Base-by-base conservation (phyloP, 2,888 invertebrate genomes). In the Panopea generosa region DNA sequence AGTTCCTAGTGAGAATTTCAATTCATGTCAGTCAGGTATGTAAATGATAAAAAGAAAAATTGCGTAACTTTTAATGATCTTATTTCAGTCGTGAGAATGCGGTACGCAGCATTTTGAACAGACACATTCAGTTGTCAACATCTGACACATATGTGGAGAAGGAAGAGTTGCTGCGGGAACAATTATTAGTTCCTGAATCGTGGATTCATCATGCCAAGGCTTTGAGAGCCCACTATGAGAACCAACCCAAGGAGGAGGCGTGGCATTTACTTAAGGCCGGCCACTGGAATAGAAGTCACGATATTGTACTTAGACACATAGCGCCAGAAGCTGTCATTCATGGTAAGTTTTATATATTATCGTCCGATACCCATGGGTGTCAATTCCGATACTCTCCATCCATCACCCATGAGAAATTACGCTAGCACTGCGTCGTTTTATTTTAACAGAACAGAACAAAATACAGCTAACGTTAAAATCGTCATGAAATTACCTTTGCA, bases 121-220 rank as follows among this genome's bases (percentile, higher is more conserved):
- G 96, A 0, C 95, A 97, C 93, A 94, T 96, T 6, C 93, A 94
- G 2, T 91, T 94, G 0, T 90, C 92, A 2, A 93, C 93, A 20
- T 93, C 94, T 57, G 91, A 85, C 16, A 79, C 81, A 24, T 81
- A 89, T 60, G 40, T 78, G 29, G 88, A 89, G 55, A 85, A 83
- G 52, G 93, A 93, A 71, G 80, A 86, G 18, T 92, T 93, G 77
- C 70, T 93, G 7, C 67, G 87, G 0, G 93, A 95, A 50, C 93
- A 94, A 62, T 94, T 98, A 70, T 93, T 94, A 1, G 94, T 98
- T 53, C 96, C 97, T 0, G 92, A 94, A 0, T 92, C 94, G 49
- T 97, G 97, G 97, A 94, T 98, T 63, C 95, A 96, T 87, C 93
- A 95, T 77, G 96, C 97, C 0, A 97, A 97, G 93, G 90, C 92